A percentile compares a stretch with the other conserved stretches of the same genome.
Conservation (phyloP, 2,113 vertebrate genomes). For the Acanthisitta chloris region DNA sequence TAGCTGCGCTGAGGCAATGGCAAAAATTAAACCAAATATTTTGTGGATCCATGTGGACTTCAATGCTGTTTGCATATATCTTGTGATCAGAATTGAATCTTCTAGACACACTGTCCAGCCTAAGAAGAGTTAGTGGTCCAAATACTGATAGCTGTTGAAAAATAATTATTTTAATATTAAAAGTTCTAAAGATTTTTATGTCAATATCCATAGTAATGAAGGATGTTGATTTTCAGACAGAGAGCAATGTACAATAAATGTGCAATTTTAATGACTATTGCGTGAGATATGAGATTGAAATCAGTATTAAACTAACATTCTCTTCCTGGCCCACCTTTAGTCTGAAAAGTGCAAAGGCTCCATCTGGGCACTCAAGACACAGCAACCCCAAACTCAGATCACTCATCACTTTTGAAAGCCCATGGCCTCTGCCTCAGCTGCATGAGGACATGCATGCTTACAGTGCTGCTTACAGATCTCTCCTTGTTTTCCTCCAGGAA, state of each 20-base stretch:
- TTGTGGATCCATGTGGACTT: not conserved
- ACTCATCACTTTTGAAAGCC: not conserved
- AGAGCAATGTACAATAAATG: not conserved
- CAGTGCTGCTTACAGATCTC: not conserved
- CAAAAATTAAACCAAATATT: not conserved
- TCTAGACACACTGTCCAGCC: not conserved
- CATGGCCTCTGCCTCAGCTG: not conserved
- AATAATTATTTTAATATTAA: not conserved
- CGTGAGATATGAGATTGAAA: not conserved
- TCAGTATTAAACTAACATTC: not conserved
- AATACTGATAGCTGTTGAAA: not conserved
- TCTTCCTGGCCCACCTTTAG: not conserved
- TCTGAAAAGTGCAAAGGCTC: not conserved
- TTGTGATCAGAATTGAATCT: not conserved
- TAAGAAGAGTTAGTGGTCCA: not conserved
- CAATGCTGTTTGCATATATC: not conserved
- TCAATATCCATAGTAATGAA: not conserved
- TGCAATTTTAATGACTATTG: not conserved
- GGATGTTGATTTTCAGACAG: not conserved
- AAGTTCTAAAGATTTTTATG: not conserved
- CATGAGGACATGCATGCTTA: rapidly evolving
- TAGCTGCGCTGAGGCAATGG: not conserved
- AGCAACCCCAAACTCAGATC: not conserved
- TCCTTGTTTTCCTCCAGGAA: not conserved
- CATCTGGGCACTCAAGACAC: not conserved